Conservation (phyloP, 2,113 vertebrate species). For the Crypturellus undulatus region DNA sequence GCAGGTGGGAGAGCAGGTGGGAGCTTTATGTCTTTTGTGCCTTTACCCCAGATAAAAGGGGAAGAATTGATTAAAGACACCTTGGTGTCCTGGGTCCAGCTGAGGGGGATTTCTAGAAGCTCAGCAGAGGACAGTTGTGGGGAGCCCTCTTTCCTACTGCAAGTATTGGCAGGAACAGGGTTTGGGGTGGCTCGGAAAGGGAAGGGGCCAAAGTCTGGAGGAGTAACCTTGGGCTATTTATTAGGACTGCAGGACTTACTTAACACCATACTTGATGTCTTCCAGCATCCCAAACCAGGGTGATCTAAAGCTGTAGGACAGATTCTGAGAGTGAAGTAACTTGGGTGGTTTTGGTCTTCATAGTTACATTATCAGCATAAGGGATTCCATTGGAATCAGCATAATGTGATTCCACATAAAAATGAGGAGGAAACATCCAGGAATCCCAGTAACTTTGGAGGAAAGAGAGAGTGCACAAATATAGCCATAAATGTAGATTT, state of each 20-base stretch:
- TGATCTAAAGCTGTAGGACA: neutral
- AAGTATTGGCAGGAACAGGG: neutral
- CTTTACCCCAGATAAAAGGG: neutral
- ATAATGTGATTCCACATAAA: neutral
- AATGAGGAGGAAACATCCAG: neutral
- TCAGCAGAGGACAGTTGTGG: neutral
- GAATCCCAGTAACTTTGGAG: neutral
- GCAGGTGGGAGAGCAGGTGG: neutral
- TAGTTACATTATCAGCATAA: neutral
- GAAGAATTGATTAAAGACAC: neutral
- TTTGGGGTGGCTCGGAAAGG: neutral
- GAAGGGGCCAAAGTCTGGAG: neutral
- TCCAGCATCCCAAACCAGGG: neutral
- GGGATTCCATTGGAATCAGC: neutral
- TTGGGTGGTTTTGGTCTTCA: neutral
- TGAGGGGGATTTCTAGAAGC: neutral
- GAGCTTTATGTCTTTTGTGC: neutral
- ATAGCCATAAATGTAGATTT: neutral
- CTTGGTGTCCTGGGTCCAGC: neutral
- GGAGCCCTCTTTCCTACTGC: neutral
- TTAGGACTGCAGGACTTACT: neutral
- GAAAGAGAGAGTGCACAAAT: neutral
- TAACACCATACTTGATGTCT: neutral
- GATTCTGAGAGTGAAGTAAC: neutral
- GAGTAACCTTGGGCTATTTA: neutral